These are phyloP conservation scores for Choristoneura rosaceana DNA, from an alignment of 2,888 invertebrate genomes.

Conservation along the genomic window DNA sequence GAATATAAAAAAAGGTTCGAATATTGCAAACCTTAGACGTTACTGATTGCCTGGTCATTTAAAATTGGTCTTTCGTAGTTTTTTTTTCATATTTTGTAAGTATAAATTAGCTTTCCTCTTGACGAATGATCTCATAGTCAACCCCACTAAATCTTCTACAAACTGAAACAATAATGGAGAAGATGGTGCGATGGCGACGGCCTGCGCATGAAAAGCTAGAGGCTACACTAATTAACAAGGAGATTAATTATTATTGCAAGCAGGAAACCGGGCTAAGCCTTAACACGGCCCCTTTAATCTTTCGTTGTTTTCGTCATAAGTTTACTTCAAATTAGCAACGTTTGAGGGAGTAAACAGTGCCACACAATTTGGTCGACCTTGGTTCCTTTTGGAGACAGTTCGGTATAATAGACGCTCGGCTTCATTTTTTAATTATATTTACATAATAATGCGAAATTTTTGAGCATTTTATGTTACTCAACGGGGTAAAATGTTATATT, in stretches of 20 bases:
- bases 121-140: slow-evolving; percentile 36
- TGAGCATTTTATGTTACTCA: too few relatives aligned
- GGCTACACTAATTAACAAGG: slow-evolving; percentile 74
- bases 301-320: slow-evolving; percentile 48
- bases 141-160: slow-evolving; percentile 43
- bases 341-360: slow-evolving; percentile 42
- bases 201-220: slow-evolving; percentile 60
- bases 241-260: slow-evolving; percentile 79
- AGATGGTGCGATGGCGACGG: slow-evolving; percentile 52
- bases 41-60: too few relatives aligned
- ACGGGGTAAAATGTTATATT: too few relatives aligned
- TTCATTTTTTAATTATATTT: too few relatives aligned
- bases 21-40: too few relatives aligned
- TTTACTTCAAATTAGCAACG: slow-evolving; percentile 46
- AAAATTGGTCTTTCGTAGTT: neutral
- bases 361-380: neutral
- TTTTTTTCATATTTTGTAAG: neutral
- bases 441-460: too few relatives aligned
- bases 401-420: neutral
- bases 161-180: slow-evolving; percentile 55
- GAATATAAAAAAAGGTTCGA: too few relatives aligned
- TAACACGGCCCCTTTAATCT: slow-evolving; percentile 54
- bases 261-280: slow-evolving; percentile 58
- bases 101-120: slow-evolving; percentile 5
- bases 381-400: neutral